Conservation (phyloP, 2,113 vertebrate species). For the Thunnus thynnus region DNA sequence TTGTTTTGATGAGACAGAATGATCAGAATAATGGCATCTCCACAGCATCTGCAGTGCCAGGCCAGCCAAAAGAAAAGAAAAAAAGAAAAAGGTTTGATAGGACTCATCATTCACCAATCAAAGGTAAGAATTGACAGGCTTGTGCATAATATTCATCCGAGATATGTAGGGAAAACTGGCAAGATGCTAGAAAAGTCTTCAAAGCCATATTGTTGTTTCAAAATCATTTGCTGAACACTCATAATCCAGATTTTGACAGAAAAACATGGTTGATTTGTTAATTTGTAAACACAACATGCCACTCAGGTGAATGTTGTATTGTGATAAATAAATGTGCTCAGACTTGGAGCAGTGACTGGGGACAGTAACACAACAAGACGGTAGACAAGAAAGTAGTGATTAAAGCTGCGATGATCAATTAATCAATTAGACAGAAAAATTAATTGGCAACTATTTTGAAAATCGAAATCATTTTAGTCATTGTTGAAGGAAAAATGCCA, state of each 20-base stretch:
- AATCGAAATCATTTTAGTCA: no score
- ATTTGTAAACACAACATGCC: no score
- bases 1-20: constrained; percentile 18
- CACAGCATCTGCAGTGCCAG: background rate
- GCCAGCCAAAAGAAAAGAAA: background rate
- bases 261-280: background rate
- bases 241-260: no score
- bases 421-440: no score
- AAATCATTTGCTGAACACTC: no score
- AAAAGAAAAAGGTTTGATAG: accelerated
- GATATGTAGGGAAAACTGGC: background rate
- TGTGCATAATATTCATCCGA: background rate
- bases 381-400: no score
- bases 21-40: background rate
- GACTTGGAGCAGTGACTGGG: no score
- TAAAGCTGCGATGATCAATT: no score
- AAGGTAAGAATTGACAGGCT: accelerated
- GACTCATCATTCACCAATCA: constrained; percentile 18
- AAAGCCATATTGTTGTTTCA: no score
- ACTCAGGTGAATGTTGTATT: background rate
- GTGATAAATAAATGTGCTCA: background rate
- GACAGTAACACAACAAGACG: no score
- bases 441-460: no score
- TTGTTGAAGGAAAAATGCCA: no score
- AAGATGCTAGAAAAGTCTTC: background rate